A percentile compares a stretch with the other conserved stretches of the same genome.
Evolutionary conservation across 2,888 invertebrate species (phyloP).

Genomic region (Torymus texanus): DNA sequence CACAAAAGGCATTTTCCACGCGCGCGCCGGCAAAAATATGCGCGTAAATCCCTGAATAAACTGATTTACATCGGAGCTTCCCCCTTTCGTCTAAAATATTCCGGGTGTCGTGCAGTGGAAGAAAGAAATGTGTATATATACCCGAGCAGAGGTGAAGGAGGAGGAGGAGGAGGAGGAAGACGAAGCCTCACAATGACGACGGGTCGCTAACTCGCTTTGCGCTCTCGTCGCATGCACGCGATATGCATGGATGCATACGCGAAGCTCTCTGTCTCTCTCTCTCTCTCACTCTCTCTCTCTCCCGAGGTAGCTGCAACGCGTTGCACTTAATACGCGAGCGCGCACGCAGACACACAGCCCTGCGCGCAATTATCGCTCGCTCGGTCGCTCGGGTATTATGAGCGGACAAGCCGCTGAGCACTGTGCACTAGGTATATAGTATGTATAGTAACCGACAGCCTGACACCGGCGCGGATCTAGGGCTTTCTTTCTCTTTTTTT

Average conservation of each 20-base stretch:
- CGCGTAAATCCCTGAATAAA: slow-evolving; percentile 33
- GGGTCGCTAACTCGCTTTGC: slow-evolving; percentile 16
- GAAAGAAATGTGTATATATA: background rate
- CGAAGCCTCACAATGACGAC: slow-evolving; percentile 30
- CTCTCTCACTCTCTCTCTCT: background rate
- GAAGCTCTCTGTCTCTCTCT: no score
- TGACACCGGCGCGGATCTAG: no score
- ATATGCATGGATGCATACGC: no score
- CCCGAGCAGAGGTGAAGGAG: background rate
- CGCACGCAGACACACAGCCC: background rate
- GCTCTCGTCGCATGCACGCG: background rate
- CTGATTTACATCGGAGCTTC: slow-evolving; percentile 37
- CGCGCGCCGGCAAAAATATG: slow-evolving; percentile 22
- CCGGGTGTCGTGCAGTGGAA: background rate
- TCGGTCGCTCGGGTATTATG: background rate
- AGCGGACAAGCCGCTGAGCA: background rate
- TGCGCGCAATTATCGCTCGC: slow-evolving; percentile 28
- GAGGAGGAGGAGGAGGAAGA: background rate
- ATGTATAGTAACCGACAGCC: background rate
- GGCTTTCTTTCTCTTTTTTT: no score
- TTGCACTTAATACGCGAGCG: slow-evolving; percentile 10
- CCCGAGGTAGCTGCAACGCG: background rate
- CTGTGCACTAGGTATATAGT: background rate
- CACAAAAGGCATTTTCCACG: background rate
- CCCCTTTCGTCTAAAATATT: slow-evolving; percentile 35